Evolutionary conservation across 2,888 invertebrate genomes (phyloP), one percentile per base, ranked within the genome.

Genomic region (Diarsia rubi): DNA sequence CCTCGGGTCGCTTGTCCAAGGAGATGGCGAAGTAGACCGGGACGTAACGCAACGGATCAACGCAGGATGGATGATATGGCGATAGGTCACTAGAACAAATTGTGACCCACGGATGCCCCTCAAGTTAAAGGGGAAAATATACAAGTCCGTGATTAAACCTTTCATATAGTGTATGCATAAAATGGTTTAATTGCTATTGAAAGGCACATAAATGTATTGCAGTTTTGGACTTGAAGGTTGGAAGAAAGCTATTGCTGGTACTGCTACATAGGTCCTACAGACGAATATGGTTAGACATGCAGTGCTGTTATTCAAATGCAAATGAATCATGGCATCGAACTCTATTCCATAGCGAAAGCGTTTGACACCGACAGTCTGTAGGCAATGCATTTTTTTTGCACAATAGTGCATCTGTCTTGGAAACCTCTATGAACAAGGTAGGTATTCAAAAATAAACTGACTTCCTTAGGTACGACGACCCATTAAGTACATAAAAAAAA

Each of bases 391-490:
- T 57, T 57, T 24, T 27, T 57, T 57, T 31, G 19, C 31, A 31
- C 19, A 57, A 19, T 9, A 31, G 11, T 1, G 8, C 1, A 19
- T 1, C 4, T n/a, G 19, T 24, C n/a, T 19, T 52, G 37, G 37
- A n/a, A 14, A 62, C n/a, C 6, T 45, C 63, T 31, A 8, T n/a
- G 19, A 31, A 42, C 12, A 42, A 62, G n/a, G 42, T 60, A 60
- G 5, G 0, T 42, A 42, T 42, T 31, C 9, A 21, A 31, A 71
- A 44, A 27, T 9, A 54, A 44, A 9, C 14, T 6, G n/a, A 24
- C 19, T 69, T 71, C 69, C 69, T 44, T 1, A 31, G n/a, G n/a
- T n/a, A n/a, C n/a, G n/a, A n/a, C n/a, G n/a, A 69, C 21, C 27
- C 1, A 27, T 42, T 31, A 44, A 42, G 21, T 16, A 47, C 8